Evolutionary conservation across 2,797 vertebrate species (phyloP).

Genomic region (Pipistrellus kuhlii): DNA sequence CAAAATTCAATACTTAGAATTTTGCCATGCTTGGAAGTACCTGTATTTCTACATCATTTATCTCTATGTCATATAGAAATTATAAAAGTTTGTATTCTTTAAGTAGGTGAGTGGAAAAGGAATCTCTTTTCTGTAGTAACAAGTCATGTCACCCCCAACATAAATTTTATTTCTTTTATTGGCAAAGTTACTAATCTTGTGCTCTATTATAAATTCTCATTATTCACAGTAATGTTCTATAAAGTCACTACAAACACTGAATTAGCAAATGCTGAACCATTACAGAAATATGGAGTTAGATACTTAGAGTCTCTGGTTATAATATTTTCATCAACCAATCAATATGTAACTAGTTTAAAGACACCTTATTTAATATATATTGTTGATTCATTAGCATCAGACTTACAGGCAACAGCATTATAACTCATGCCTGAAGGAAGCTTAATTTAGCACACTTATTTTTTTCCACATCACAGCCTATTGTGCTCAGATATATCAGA

Average conservation of each 20-base stretch:
- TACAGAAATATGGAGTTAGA: not conserved
- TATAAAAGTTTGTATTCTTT: not conserved
- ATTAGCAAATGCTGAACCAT: not conserved
- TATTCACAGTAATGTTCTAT: not conserved
- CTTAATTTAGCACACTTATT: not conserved
- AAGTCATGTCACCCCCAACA: slow-evolving; percentile 3
- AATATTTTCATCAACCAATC: not conserved
- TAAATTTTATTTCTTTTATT: slow-evolving; percentile 13
- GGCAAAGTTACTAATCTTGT: slow-evolving; percentile 3
- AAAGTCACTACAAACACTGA: not conserved
- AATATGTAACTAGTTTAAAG: slow-evolving; percentile 34
- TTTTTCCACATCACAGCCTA: not conserved
- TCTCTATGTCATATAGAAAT: not conserved
- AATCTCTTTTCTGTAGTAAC: slow-evolving; percentile 6
- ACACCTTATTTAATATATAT: not conserved
- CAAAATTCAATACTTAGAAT: not conserved
- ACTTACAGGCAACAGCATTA: not conserved
- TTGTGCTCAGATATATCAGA: not conserved
- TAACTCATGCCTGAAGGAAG: slow-evolving; percentile 31
- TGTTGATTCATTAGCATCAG: not conserved
- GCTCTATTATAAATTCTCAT: not conserved
- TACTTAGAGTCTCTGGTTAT: not conserved
- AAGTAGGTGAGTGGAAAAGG: slow-evolving; percentile 14
- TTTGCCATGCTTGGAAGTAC: not conserved
- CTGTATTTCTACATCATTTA: not conserved